Percentiles rank a stretch among this genome's conserved stretches.
These are phyloP conservation scores for Anhinga anhinga DNA, from an alignment of 2,113 vertebrate genomes.

Conservation along the genomic window DNA sequence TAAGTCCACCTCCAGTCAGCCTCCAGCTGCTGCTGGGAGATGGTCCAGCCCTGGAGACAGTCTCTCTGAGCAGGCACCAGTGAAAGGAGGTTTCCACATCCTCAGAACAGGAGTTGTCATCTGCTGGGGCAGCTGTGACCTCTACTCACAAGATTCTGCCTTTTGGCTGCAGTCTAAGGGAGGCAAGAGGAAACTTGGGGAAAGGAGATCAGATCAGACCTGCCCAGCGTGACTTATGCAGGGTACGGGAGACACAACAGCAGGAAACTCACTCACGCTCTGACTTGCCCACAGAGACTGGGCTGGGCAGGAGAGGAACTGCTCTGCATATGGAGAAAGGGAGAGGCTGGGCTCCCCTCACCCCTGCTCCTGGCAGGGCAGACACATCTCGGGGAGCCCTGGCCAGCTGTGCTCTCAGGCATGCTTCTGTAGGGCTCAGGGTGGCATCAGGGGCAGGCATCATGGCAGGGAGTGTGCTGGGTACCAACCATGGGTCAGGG, in stretches of 20 bases:
- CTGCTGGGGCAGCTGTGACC: not conserved
- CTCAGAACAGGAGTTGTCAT: not conserved
- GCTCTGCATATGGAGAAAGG: not conserved
- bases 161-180: not conserved
- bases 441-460: too few species aligned
- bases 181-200: not conserved
- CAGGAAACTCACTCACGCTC: not conserved
- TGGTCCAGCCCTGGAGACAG: not conserved
- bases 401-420: fast-evolving
- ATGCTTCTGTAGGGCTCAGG: not conserved
- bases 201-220: not conserved
- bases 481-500: fast-evolving
- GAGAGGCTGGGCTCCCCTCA: not conserved
- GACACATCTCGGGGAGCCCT: fast-evolving
- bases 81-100: not conserved
- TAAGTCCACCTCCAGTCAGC: not conserved
- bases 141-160: not conserved
- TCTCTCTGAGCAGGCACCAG: fast-evolving
- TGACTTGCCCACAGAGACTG: not conserved
- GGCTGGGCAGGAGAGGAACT: not conserved
- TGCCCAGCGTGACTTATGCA: not conserved
- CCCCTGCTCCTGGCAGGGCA: not conserved
- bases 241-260: not conserved
- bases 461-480: not conserved
- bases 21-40: not conserved